Base-by-base conservation (phyloP, 2,888 invertebrate genomes). In the Lithodes maja region DNA sequence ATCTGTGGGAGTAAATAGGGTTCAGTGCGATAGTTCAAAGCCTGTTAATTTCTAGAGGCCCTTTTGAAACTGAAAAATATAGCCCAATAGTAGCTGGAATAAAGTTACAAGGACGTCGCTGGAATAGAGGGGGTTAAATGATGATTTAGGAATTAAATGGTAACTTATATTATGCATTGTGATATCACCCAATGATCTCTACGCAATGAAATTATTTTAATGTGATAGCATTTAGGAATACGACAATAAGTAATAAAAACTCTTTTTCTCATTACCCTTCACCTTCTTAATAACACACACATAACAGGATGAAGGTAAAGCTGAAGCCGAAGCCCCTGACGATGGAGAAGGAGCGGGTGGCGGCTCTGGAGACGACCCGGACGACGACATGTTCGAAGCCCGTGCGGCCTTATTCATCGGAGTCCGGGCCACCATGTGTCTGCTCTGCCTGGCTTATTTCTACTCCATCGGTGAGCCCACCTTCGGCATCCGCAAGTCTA, bases 401-500 rank as follows among this genome's bases (percentile, higher is more conserved):
- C 85, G 85, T 5, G 69, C 87, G 17, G 82, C 81, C 2, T 15
- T 79, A 77, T 53, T 68, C 49, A 69, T 85, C 9, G 82, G 61
- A 61, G 61, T 77, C n/a, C 84, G 91, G 50, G 85, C 83, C 50
- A n/a, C 71, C 68, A 74, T 91, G 82, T 89, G 91, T 75, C 82
- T 90, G 53, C 80, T 91, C 52, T 87, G 91, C 74, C 75, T 91
- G 61, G 87, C 78, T 12, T 91, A 91, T 89, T 89, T 90, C 91
- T 87, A 84, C 83, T 85, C 86, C 82, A 91, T 91, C 79, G 91
- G 91, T 91, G 91, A 91, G 91, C 91, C 91, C 9, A 81, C 88
- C 71, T 89, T 86, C n/a, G 91, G 91, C 2, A 77, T 87, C 77
- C 87, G 89, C 71, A 91, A 91, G 80, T 90, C 91, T 53, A 86